Conservation (phyloP, 2,888 invertebrate genomes). For the Mimumesa dahlbomi region DNA sequence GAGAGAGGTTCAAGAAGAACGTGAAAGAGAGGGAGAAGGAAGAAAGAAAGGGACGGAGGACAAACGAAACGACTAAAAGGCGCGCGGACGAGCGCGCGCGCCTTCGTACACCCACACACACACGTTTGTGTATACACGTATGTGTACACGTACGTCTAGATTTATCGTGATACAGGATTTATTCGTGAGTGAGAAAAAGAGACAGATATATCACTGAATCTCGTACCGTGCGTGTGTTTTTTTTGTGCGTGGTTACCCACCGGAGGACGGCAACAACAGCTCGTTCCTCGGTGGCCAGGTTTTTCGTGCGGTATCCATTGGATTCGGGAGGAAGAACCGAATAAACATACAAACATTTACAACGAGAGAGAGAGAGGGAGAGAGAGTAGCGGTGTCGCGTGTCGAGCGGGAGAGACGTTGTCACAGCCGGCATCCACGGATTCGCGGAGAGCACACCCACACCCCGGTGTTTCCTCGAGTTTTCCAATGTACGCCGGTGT, state of each 20-base stretch:
- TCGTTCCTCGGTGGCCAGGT: no score
- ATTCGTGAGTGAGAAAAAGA: slow-evolving; percentile 32
- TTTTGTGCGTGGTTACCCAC: no score
- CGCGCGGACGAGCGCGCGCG: slow-evolving; percentile 54
- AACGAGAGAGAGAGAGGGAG: no score
- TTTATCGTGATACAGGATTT: slow-evolving; percentile 15
- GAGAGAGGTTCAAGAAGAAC: slow-evolving; percentile 25
- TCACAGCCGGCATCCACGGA: no score
- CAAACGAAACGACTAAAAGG: slow-evolving; percentile 52
- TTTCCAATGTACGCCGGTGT: slow-evolving; percentile 22
- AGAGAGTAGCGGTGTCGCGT: no score
- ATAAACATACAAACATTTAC: no score
- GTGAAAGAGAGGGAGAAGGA: slow-evolving; percentile 28
- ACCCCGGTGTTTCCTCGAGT: slow-evolving; percentile 7
- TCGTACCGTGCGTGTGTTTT: slow-evolving; percentile 1
- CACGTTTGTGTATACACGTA: slow-evolving; percentile 30
- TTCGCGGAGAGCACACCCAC: no score
- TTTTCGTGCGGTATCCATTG: no score
- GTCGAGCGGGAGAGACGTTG: no score
- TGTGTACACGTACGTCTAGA: slow-evolving; percentile 31
- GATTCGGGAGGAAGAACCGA: no score
- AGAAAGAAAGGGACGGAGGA: slow-evolving; percentile 41
- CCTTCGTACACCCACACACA: slow-evolving; percentile 44
- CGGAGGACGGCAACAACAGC: no score
- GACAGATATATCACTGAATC: slow-evolving; percentile 11